Evolutionary conservation across 2,113 vertebrate species (phyloP), one percentile per base, ranked within the genome.

Genomic region (Pangasianodon hypophthalmus): DNA sequence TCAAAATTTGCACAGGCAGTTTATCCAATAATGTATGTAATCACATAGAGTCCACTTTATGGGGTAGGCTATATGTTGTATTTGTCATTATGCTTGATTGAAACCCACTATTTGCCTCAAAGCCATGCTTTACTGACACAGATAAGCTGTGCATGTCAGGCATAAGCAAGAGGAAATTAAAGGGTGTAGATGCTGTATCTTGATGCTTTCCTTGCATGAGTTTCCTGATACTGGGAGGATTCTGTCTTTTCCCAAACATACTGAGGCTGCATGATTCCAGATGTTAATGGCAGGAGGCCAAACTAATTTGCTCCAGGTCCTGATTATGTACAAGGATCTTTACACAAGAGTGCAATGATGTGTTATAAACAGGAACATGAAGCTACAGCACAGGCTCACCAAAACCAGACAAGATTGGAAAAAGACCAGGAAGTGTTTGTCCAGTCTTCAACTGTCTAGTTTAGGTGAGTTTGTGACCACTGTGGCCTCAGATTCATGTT

Each of bases 131-230:
- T 73, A 58, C 37, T 37, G 54, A 6, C 16, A 6, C 50, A 56
- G 69, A 71, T 73, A 84, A 73, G n/a, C 24, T 46, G 9, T 67
- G 21, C 5, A 37, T 81, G 37, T 44, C 62, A 21, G 24, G n/a
- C 37, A 3, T 83, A 84, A 88, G 52, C 62, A 71, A 24, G 77
- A 83, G 80, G 87, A 73, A 88, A 84, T 88, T 2, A 88, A 73
- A 85, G 19, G 56, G 44, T 85, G 18, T 77, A 64, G 41, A 60
- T 79, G 67, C 67, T 50, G 19, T 75, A 21, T 85, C 48, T 18
- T 52, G 10, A 58, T 60, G 52, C 41, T 69, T 62, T 85, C 41
- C 26, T 50, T 48, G 64, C 21, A 69, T 37, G 32, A 52, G 67
- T n/a, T 80, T 80, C 54, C 86, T 79, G 29, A 56, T 37, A 41